A percentile compares a stretch with the other conserved stretches of the same genome.
These are phyloP conservation scores for Brenthis hecate DNA, from an alignment of 2,888 invertebrate species.

Conservation along the genomic window DNA sequence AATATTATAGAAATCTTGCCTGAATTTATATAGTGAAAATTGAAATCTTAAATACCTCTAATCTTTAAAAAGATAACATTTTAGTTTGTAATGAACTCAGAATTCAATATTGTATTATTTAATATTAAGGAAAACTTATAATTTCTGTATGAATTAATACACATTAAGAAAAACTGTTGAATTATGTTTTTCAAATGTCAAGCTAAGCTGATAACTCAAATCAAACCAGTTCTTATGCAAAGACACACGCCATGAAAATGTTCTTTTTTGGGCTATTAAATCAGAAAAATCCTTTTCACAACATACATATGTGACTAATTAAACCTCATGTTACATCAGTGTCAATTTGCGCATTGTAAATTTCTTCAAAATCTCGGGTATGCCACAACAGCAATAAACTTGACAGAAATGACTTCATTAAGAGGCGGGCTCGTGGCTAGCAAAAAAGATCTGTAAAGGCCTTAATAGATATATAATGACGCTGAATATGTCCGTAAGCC, in stretches of 20 bases:
- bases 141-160: background rate
- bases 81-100: background rate
- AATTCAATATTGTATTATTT: background rate
- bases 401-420: conserved; percentile 81
- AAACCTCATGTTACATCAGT: conserved; percentile 62
- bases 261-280: conserved; percentile 22
- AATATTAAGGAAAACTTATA: background rate
- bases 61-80: background rate
- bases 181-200: background rate
- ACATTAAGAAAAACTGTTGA: background rate
- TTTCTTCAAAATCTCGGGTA: conserved; percentile 74
- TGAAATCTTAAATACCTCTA: background rate
- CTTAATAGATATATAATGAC: conserved; percentile 79
- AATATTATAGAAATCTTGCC: too few relatives aligned
- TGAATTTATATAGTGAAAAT: background rate
- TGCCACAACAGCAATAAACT: conserved; percentile 78
- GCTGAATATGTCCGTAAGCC: conserved; percentile 68
- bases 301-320: conserved; percentile 43
- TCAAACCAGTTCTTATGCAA: background rate
- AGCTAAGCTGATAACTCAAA: background rate
- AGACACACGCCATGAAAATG: conserved; percentile 13
- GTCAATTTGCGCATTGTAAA: conserved; percentile 79
- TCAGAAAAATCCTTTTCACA: conserved; percentile 31
- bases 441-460: conserved; percentile 71
- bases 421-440: conserved; percentile 69